Conservation (phyloP, 2,797 vertebrate genomes). For the Hybognathus amarus region DNA sequence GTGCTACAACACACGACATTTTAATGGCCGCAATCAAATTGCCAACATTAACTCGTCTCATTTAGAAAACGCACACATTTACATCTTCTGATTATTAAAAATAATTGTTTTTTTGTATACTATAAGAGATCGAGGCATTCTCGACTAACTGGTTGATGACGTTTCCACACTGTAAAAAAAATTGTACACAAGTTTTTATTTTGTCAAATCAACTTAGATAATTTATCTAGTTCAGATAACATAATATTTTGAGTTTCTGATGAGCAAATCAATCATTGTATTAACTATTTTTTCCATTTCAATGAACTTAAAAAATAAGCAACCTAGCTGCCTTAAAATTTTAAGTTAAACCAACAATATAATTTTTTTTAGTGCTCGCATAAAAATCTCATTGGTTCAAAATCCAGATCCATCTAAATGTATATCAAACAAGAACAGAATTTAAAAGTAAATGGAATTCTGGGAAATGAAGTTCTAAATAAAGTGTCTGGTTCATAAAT, state of each 20-base stretch:
- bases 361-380: no score
- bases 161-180: no score
- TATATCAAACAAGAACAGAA: neutral
- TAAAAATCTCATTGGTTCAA: neutral
- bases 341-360: no score
- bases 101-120: conserved; percentile 16
- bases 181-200: no score
- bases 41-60: neutral
- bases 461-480: neutral
- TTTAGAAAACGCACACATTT: conserved; percentile 5
- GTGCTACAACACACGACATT: neutral
- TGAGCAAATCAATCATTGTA: no score
- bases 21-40: conserved; percentile 2
- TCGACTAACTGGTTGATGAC: neutral
- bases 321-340: no score
- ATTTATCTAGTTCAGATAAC: no score
- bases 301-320: no score
- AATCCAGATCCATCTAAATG: neutral
- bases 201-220: no score
- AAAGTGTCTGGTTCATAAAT: neutral
- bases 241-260: no score
- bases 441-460: neutral
- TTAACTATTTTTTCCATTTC: no score
- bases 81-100: conserved; percentile 38
- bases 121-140: conserved; percentile 29